Conservation (phyloP, 2,888 invertebrate genomes). For the Pharmacophagus antenor region DNA sequence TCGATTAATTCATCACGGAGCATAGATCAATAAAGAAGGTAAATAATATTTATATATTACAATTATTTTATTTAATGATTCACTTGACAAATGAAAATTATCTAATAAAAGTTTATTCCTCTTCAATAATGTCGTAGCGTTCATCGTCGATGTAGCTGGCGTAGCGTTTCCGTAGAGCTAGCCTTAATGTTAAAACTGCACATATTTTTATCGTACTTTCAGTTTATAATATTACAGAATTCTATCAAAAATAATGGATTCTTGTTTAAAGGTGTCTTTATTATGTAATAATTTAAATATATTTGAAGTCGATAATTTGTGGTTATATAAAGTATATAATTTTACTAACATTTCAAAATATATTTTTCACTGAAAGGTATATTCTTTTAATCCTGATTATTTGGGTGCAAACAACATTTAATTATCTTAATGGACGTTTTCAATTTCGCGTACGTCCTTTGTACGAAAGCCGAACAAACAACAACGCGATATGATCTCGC, state of each 20-base stretch:
- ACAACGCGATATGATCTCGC: slow-evolving; percentile 16
- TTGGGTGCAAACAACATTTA: slow-evolving; percentile 20
- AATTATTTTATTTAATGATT: no score
- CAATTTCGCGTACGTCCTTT: slow-evolving; percentile 21
- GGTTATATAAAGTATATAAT: no score
- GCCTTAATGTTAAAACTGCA: not conserved
- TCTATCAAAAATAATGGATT: no score
- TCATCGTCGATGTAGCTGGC: not conserved
- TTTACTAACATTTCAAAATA: not conserved
- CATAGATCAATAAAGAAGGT: no score
- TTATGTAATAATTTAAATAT: no score
- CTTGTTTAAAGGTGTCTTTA: no score
- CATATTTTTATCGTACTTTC: not conserved
- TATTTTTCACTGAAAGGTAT: not conserved
- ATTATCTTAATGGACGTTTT: slow-evolving; percentile 25
- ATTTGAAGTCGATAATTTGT: no score
- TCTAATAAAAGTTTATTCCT: not conserved
- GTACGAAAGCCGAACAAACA: slow-evolving; percentile 16
- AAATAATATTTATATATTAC: not conserved
- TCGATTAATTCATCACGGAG: no score
- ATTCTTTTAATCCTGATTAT: slow-evolving; percentile 11
- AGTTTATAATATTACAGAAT: not conserved
- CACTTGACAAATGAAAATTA: not conserved
- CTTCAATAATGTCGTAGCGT: not conserved
- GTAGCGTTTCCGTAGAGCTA: slow-evolving; percentile 6